These are phyloP conservation scores for Plectropomus leopardus DNA, from an alignment of 2,113 vertebrate species.

Conservation along the genomic window DNA sequence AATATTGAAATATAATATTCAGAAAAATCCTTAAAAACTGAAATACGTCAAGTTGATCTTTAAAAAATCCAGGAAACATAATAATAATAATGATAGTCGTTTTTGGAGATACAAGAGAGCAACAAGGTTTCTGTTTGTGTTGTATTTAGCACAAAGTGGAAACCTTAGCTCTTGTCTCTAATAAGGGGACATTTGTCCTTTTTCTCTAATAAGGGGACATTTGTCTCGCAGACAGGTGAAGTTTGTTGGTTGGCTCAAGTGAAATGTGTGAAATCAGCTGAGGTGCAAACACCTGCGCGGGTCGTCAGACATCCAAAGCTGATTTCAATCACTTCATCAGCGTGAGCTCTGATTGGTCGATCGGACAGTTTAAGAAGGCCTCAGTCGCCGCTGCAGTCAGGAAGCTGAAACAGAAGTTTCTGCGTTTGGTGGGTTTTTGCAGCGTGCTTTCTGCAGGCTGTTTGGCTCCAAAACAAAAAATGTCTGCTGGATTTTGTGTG, in stretches of 20 bases:
- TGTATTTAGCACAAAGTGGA: no score
- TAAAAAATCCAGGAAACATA: no score
- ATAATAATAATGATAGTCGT: no score
- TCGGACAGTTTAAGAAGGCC: background rate
- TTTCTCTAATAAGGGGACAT: background rate
- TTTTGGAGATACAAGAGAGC: no score
- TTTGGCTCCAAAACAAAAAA: background rate
- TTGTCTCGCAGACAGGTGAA: background rate
- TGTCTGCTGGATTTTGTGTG: slow-evolving; percentile 39
- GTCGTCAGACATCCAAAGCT: background rate
- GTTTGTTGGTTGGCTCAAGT: background rate
- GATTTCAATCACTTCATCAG: slow-evolving; percentile 12
- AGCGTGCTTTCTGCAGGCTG: background rate
- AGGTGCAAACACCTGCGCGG: slow-evolving; percentile 29
- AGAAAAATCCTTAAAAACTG: background rate
- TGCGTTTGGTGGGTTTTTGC: background rate
- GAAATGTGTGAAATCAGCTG: background rate
- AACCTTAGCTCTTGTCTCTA: no score
- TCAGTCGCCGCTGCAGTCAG: fast-evolving
- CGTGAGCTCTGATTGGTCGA: background rate
- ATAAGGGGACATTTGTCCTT: no score
- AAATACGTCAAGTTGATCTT: no score
- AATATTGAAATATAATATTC: background rate
- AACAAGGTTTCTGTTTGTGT: no score
- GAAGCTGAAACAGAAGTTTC: background rate